Percentiles rank a stretch among this genome's conserved stretches.
Evolutionary conservation across 1,140 invertebrate genomes (phyloP).

Genomic region (Drosophila navojoa): DNA sequence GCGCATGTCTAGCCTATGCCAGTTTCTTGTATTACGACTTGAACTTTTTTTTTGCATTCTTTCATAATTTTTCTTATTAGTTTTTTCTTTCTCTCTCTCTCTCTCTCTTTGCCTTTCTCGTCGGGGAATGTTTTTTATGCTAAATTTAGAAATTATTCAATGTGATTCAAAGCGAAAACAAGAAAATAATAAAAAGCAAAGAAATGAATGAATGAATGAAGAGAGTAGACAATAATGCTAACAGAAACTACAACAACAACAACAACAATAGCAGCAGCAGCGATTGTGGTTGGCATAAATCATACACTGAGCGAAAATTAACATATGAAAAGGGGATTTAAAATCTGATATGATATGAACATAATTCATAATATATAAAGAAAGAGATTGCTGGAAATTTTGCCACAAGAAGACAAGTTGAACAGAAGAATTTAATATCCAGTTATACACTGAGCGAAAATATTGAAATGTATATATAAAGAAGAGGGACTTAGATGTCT

Average conservation of each 20-base stretch:
- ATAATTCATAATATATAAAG: background rate
- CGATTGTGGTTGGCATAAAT: conserved; percentile 52
- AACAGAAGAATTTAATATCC: too few relatives aligned
- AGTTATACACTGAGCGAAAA: conserved; percentile 5
- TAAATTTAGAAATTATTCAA: conserved; percentile 81
- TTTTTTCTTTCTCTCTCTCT: conserved; percentile 21
- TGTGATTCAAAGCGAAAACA: conserved; percentile 49
- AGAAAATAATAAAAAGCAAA: conserved; percentile 46
- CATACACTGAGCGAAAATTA: conserved; percentile 11
- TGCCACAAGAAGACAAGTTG: too few relatives aligned
- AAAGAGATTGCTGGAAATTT: background rate
- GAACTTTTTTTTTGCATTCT: conserved; percentile 45
- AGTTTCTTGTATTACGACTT: conserved; percentile 21
- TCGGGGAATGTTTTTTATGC: conserved; percentile 66
- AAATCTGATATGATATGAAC: too few relatives aligned
- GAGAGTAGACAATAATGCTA: conserved; percentile 47
- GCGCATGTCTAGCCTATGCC: conserved; percentile 1
- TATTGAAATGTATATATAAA: conserved; percentile 15
- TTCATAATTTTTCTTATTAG: conserved; percentile 54
- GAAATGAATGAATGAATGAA: conserved; percentile 43
- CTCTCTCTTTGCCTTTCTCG: conserved; percentile 21
- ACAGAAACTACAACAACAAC: conserved; percentile 10
- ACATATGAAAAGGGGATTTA: too few relatives aligned
- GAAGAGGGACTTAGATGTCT: too few relatives aligned
- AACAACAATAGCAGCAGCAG: conserved; percentile 28